Evolutionary conservation across 2,113 vertebrate genomes (phyloP), one percentile per base, ranked within the genome.

Genomic region (Eurystomus gularis): DNA sequence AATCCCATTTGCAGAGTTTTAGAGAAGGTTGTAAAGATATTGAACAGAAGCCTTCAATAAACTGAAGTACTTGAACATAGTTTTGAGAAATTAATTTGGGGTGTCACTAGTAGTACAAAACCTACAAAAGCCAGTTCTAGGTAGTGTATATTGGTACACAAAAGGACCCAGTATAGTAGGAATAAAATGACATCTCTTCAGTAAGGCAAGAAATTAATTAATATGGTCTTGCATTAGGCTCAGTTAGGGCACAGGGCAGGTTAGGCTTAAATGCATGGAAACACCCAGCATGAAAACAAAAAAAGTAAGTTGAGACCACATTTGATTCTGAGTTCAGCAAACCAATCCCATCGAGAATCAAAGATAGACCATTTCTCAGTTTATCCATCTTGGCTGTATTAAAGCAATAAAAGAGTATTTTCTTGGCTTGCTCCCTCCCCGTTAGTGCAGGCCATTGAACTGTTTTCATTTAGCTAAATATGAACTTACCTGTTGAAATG

Each of bases 401-500:
- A 23, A 70, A 61, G 4, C 26, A 20, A 69, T 54, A 79, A 65
- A 83, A 90, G 28, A 55, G 8, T 20, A 51, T 73, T 61, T 62
- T 2, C n/a, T 33, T 37, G 17, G 12, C 33, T 84, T 81, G 5
- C n/a, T 78, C 35, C 26, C 39, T 62, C 44, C 20, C 11, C 1
- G 1, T 51, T 79, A 69, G 61, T 2, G 3, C 10, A 61, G n/a
- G n/a, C 17, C 82, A 19, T 4, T n/a, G 16, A 82, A 61, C n/a
- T 75, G 48, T 52, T 90, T 71, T 77, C 15, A n/a, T 12, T 44
- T n/a, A 57, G 65, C 55, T 31, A 54, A 51, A 72, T 42, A 86
- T 71, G 21, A 51, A 82, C 94, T 97, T 97, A 99, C 99, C 99
- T 99, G 96, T 99, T 99, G 94, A 99, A 99, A 96, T 71, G 97